Base-by-base conservation (phyloP, 2,113 vertebrate genomes). In the Solea solea region DNA sequence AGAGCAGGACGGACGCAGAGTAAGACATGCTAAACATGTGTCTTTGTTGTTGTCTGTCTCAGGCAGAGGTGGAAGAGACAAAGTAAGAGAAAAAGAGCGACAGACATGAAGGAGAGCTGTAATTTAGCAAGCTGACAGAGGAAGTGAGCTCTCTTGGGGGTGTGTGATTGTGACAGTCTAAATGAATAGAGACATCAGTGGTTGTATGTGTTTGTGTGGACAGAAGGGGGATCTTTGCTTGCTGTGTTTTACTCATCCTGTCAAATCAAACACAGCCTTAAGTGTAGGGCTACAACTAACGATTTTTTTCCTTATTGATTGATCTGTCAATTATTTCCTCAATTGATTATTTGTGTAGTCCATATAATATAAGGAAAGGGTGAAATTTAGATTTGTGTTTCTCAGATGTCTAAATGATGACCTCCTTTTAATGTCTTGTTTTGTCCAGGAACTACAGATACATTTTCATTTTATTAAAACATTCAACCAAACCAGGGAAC, bases 161-260 rank as follows among this genome's bases (percentile, higher is more conserved):
- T 94, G 94, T 94, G 94, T 89, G 91, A 93, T 92, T 94, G 93
- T 96, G 96, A 95, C 95, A 95, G 92, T 83, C 87, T 89, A 95
- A 95, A 95, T 96, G 94, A 96, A 96, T 95, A 93, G 93, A 93
- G 93, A 94, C 94, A 95, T 95, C 92, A 92, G 76, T 64, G 53
- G 41, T 64, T 71, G 60, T 69, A 42, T 40, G 58, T 85, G 79
- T 87, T 72, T 76, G 74, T 71, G 76, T 79, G 81, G 86, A 88
- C 84, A 74, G 44, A 76, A 68, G 68, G 76, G 57, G 63, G 77
- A 84, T 84, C 82, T 70, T 53, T 74, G 76, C 76, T 70, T 8
- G 57, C 61, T 66, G 78, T 83, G 78, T 86, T 88, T 84, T 77
- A 84, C 87, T 79, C 83, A 65, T 64, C 84, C 81, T 90, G 84